Evolutionary conservation across 2,113 vertebrate genomes (phyloP).

Genomic region (Oophaga pumilio): DNA sequence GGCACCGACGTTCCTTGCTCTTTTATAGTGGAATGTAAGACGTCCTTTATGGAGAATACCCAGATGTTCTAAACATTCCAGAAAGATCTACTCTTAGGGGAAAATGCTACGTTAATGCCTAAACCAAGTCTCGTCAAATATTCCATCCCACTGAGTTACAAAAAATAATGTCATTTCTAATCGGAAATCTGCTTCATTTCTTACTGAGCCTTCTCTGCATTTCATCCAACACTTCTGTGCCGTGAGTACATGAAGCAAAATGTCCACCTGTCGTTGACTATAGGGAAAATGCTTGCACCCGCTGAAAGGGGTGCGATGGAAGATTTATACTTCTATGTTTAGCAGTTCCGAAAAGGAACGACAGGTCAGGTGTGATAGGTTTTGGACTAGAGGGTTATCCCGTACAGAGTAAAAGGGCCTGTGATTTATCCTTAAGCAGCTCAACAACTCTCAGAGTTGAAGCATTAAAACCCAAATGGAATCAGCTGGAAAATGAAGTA

Average conservation of each 20-base stretch:
- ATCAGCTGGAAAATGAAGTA: conserved; percentile 32
- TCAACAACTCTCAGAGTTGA: conserved; percentile 4
- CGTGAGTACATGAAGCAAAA: conserved; percentile 25
- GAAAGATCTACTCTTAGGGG: background rate
- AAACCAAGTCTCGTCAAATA: background rate
- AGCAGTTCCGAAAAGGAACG: conserved; percentile 7
- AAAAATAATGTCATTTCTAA: conserved; percentile 19
- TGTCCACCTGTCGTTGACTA: conserved; percentile 52
- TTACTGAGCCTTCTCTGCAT: conserved; percentile 43
- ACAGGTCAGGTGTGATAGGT: conserved; percentile 35
- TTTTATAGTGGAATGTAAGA: conserved; percentile 18
- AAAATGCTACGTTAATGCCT: background rate
- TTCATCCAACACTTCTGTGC: conserved; percentile 49
- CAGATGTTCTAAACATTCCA: conserved; percentile 31
- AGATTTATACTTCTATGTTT: conserved; percentile 45
- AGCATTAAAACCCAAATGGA: conserved; percentile 31
- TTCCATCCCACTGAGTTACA: background rate
- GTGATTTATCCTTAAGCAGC: conserved; percentile 42
- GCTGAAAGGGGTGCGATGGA: conserved; percentile 36
- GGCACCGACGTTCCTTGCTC: background rate
- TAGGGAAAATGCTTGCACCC: conserved; percentile 48
- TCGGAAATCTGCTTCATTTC: conserved; percentile 54
- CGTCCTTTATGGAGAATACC: background rate
- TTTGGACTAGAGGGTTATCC: conserved; percentile 25
- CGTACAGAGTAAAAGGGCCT: conserved; percentile 33